Conservation (phyloP, 2,113 vertebrate genomes). For the Balaenoptera acutorostrata region DNA sequence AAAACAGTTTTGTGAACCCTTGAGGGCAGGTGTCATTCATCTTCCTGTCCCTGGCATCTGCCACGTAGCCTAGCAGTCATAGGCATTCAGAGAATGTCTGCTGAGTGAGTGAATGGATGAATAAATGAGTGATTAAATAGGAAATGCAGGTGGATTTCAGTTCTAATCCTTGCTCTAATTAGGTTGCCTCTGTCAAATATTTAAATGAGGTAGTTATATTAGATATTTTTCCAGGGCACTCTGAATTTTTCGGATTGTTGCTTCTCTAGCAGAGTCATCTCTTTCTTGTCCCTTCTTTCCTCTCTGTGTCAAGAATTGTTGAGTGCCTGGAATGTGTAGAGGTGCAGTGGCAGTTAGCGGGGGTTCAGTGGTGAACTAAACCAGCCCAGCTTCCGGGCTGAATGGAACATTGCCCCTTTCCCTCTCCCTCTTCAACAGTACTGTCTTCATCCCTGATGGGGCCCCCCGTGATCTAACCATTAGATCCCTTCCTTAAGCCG, state of each 20-base stretch:
- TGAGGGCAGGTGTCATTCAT: not conserved
- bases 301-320: not conserved
- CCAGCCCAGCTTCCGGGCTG: not conserved
- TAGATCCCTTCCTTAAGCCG: not conserved
- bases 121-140: not conserved
- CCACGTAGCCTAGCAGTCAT: not conserved
- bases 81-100: not conserved
- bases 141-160: not conserved
- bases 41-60: not conserved
- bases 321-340: not conserved
- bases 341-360: not conserved
- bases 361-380: not conserved
- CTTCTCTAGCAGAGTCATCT: not conserved
- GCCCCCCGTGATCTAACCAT: not conserved
- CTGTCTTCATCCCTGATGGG: not conserved
- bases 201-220: not conserved
- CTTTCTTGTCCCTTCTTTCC: not conserved
- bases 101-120: not conserved
- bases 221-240: not conserved
- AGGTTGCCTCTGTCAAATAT: not conserved
- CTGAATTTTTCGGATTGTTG: not conserved
- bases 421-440: not conserved
- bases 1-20: not conserved
- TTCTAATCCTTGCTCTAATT: not conserved
- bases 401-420: not conserved